Base-by-base conservation (phyloP, 2,888 invertebrate species). In the Parthenolecanium corni region DNA sequence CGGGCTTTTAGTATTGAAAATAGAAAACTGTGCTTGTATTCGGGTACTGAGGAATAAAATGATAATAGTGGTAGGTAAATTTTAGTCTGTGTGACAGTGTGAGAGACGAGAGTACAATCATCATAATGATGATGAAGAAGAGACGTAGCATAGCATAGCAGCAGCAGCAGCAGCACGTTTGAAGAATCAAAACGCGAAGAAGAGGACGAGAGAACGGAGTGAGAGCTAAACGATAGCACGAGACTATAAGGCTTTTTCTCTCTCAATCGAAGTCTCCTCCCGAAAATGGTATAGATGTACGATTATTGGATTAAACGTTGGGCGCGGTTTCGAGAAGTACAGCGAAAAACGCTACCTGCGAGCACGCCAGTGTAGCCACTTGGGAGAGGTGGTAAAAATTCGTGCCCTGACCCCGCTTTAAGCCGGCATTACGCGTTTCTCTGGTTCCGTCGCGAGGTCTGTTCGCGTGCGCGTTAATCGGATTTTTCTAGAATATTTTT, bases 251-350 rank as follows among this genome's bases (percentile, higher is more conserved):
- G 42, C 21, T 21, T 23, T 31, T 31, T 9, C 4, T 4, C 9
- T 31, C 9, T 31, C 31, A 6, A 4, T 31, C 31, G n/a, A n/a
- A 31, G 31, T 31, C 31, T 31, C 31, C 31, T 31, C 31, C 31
- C 31, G 31, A 31, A 31, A 31, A 31, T 31, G 4, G 31, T 31
- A 31, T 31, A 31, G 11, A 18, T 47, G 40, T 38, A 21, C 38
- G 40, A 21, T 53, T 53, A 53, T 54, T 54, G 54, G 54, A 54
- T 54, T 42, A 42, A 42, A 54, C 21, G 42, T 12, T 54, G 54
- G 54, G 54, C 54, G 54, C 54, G 54, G 54, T 54, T 54, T 42
- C n/a, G n/a, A n/a, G n/a, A n/a, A n/a, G n/a, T n/a, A n/a, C n/a
- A n/a, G n/a, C n/a, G n/a, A 6, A 31, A 31, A 31, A 40, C 42